Conservation (phyloP, 2,888 invertebrate genomes). For the Agriopis leucophaearia region DNA sequence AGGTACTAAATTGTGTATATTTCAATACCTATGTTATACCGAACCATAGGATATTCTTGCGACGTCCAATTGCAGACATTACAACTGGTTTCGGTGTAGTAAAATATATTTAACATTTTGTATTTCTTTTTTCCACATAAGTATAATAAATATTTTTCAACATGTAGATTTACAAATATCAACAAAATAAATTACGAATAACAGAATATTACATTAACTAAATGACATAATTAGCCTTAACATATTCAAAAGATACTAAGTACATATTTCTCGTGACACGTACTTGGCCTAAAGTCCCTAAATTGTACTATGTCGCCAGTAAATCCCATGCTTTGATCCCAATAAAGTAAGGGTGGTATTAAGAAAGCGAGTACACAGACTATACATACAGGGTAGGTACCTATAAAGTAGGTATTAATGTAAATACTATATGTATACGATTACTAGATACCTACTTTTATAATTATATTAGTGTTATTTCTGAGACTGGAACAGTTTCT, state of each 20-base stretch:
- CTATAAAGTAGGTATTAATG: background rate
- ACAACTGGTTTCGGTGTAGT: conserved; percentile 65
- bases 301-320: conserved; percentile 82
- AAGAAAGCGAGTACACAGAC: background rate
- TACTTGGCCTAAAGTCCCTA: conserved; percentile 74
- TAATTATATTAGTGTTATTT: background rate
- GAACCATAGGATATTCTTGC: conserved; percentile 27
- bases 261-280: conserved; percentile 62
- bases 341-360: conserved; percentile 6
- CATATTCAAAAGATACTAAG: conserved; percentile 54
- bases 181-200: conserved; percentile 87
- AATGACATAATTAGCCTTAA: conserved; percentile 66
- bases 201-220: conserved; percentile 81
- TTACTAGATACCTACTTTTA: background rate
- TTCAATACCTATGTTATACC: conserved; percentile 63
- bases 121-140: conserved; percentile 68
- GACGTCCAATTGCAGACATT: conserved; percentile 17
- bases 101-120: conserved; percentile 83
- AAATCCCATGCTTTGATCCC: conserved; percentile 40
- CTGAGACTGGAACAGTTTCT: background rate
- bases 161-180: conserved; percentile 87
- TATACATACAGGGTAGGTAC: background rate
- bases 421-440: background rate
- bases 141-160: conserved; percentile 86
- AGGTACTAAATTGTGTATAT: conserved; percentile 74